Percentiles rank a stretch among this genome's conserved stretches.
Evolutionary conservation across 2,888 invertebrate genomes (phyloP).

Genomic region (Catocala sponsa): DNA sequence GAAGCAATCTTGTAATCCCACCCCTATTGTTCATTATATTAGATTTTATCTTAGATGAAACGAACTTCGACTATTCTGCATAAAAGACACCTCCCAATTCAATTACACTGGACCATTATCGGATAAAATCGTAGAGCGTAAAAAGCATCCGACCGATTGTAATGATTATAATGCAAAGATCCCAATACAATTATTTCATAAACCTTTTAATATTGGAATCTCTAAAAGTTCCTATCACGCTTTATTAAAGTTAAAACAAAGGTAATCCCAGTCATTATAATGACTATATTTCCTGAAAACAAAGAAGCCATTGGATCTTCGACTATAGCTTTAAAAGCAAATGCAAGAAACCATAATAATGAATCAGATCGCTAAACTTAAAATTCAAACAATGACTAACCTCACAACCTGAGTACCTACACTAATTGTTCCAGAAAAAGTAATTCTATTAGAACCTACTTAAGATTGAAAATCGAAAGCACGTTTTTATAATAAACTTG

Average conservation of each 20-base stretch:
- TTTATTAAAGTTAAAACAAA: background rate
- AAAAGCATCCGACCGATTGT: constrained; percentile 21
- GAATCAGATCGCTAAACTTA: constrained; percentile 38
- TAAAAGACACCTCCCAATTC: constrained; percentile 12
- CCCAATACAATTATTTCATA: constrained; percentile 12
- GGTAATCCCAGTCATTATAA: too few relatives aligned
- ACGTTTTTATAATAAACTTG: constrained; percentile 14
- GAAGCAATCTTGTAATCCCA: too few relatives aligned
- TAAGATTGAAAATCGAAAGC: constrained; percentile 21
- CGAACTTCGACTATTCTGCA: background rate
- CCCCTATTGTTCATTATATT: constrained; percentile 1
- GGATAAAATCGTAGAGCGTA: constrained; percentile 24
- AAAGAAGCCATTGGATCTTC: too few relatives aligned
- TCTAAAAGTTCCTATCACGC: background rate
- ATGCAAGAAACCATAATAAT: constrained; percentile 16
- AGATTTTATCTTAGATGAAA: constrained; percentile 1
- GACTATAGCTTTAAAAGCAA: constrained; percentile 5
- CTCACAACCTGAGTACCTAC: constrained; percentile 4
- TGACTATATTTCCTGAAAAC: too few relatives aligned
- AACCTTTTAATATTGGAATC: constrained; percentile 9
- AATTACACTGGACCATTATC: constrained; percentile 25
- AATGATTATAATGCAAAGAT: constrained; percentile 24
- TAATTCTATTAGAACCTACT: constrained; percentile 12
- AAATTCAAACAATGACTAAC: constrained; percentile 38
- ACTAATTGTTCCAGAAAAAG: constrained; percentile 6